Evolutionary conservation across 2,797 vertebrate genomes (phyloP), one percentile per base, ranked within the genome.

Genomic region (Centroberyx gerrardi): DNA sequence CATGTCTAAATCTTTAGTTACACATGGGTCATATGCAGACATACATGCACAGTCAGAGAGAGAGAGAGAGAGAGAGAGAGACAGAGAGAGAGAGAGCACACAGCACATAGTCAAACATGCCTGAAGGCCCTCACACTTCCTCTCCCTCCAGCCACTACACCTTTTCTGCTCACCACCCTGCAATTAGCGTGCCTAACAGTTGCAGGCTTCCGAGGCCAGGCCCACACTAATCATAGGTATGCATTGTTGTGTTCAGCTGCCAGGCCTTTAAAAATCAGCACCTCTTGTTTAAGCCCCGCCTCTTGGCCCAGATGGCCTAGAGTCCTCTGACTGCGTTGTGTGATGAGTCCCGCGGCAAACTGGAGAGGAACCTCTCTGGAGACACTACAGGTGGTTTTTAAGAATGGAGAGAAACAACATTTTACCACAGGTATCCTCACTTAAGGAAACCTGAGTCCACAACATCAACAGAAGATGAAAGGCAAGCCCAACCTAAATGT

Each of bases 131-230:
- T 89, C 81, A 82, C 83, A 85, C 90, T 93, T 94, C 93, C 93
- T 88, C 80, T 88, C 87, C 81, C 83, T 90, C 79, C 54, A 88
- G 89, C 90, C 87, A 80, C 86, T 87, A 92, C 93, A 94, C 92
- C 91, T 93, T 94, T 90, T 88, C 68, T 86, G 66, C 86, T 85
- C 88, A 73, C 80, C 88, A 95, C 89, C 92, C 93, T 93, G 79
- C 88, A 93, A 95, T 95, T 94, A 95, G 75, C 87, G 64, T 91
- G 81, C 91, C 91, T 92, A 90, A 92, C 91, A 93, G 85, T 88
- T 88, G 80, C 85, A 72, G 84, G 85, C 87, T 93, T 94, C 90
- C 69, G 78, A 84, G 81, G 78, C 87, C 88, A 83, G 90, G 86
- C 90, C 85, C 78, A 80, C 83, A 86, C 85, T 93, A 94, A 95